These are phyloP conservation scores for Stenopsyche tienmushanensis DNA, from an alignment of 1,140 invertebrate species.

Conservation along the genomic window DNA sequence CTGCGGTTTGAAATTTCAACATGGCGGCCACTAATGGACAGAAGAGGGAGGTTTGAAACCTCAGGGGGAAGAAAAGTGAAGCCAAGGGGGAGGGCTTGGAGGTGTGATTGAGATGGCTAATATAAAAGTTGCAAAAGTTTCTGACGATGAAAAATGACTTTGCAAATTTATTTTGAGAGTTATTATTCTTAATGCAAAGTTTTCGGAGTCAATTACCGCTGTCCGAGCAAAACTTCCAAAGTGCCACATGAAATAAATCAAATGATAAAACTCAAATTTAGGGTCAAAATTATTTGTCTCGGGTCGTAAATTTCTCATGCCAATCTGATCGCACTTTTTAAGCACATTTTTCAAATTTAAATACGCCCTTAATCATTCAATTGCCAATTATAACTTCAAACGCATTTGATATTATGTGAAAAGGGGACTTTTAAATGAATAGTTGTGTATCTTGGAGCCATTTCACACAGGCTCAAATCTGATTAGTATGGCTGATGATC, in stretches of 20 bases:
- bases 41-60: constrained; percentile 18
- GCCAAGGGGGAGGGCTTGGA: constrained; percentile 14
- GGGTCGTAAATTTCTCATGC: no score
- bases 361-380: no score
- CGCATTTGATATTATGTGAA: no score
- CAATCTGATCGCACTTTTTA: no score
- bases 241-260: not conserved
- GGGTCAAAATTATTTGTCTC: no score
- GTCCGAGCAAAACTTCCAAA: not conserved
- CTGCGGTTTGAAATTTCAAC: constrained; percentile 41
- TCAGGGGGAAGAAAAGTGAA: constrained; percentile 13
- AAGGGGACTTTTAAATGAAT: no score
- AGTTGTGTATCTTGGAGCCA: no score
- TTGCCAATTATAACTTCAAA: no score
- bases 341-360: no score
- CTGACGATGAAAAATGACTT: constrained; percentile 30
- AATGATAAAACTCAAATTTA: no score
- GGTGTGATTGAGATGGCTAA: constrained; percentile 27
- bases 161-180: constrained; percentile 25
- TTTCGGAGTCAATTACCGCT: constrained; percentile 17
- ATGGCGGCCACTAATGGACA: constrained; percentile 38
- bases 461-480: no score
- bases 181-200: constrained; percentile 16
- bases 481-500: no score
- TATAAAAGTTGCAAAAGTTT: constrained; percentile 36